Conservation (phyloP, 2,797 vertebrate species). For the Hafferia zeledoni region DNA sequence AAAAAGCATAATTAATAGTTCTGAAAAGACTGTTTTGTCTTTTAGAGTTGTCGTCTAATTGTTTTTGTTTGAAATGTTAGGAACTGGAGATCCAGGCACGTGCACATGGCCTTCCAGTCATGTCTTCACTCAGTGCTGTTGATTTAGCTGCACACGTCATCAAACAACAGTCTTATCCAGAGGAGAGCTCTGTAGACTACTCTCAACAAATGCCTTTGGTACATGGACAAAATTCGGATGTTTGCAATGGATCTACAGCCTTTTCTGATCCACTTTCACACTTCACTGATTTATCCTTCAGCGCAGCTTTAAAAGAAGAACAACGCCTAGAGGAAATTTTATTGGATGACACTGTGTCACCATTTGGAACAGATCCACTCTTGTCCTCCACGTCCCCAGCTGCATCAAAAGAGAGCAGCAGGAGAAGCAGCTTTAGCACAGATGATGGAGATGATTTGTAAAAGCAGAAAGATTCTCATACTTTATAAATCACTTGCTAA, state of each 20-base stretch:
- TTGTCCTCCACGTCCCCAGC: constrained; percentile 88
- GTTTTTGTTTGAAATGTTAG: constrained; percentile 75
- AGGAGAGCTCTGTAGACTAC: constrained; percentile 86
- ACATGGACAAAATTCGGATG: constrained; percentile 76
- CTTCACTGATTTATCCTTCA: constrained; percentile 96
- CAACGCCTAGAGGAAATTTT: constrained; percentile 89
- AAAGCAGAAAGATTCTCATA: constrained; percentile 37
- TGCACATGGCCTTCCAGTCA: constrained; percentile 89
- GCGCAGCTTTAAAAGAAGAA: constrained; percentile 92
- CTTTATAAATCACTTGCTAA: background rate
- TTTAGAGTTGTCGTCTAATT: background rate
- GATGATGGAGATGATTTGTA: constrained; percentile 89
- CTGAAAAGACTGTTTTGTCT: background rate
- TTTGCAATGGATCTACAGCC: constrained; percentile 80
- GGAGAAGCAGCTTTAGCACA: constrained; percentile 93
- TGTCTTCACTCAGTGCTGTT: constrained; percentile 79
- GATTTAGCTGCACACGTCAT: constrained; percentile 87
- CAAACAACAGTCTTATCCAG: constrained; percentile 86
- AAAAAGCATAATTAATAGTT: background rate
- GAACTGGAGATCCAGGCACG: constrained; percentile 96
- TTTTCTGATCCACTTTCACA: constrained; percentile 97
- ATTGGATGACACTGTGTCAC: constrained; percentile 89
- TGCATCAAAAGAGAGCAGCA: constrained; percentile 92
- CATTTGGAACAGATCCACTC: constrained; percentile 89
- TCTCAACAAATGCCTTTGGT: constrained; percentile 79